Evolutionary conservation across 2,113 vertebrate species (phyloP), one percentile per base, ranked within the genome.

Genomic region (Scartelaos histophorus): DNA sequence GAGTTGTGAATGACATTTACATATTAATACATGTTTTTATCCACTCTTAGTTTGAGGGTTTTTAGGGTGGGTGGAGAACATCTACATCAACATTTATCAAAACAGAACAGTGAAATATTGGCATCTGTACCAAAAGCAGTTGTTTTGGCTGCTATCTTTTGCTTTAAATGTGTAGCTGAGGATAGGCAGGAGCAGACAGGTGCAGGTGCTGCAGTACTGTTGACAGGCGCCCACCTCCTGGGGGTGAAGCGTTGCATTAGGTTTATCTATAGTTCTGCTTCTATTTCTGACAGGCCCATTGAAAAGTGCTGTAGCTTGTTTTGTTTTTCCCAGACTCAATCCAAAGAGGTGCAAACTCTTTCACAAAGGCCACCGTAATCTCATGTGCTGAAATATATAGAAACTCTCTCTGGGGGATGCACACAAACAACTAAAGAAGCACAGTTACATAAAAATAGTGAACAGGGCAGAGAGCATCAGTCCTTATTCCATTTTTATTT

Each of bases 271-370:
- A 69, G 73, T 81, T 82, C 35, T 71, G 70, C 58, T 68, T 84
- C 75, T 84, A 12, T 81, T 79, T 81, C 74, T 89, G 87, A 89
- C 82, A 87, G 83, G 76, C 78, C 66, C 53, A 82, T 72, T 79
- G 85, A 86, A 82, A 56, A 73, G 67, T 13, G 11, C 47, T 49
- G 13, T 34, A 43, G 45, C 73, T 83, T 80, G 75, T 84, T 89
- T 87, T 74, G 17, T 68, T 68, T 34, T 79, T 56, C 46, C 53
- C 72, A 82, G 58, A 82, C 76, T 54, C 65, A 24, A 79, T 61
- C 72, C 29, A 29, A 29, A 2, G 4, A 29, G 29, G 29, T 24
- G 70, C 80, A 86, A 84, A 75, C 47, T 69, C 71, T 75, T 82
- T 82, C 73, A 76, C 84, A 82, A 84, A 89, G 73, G 70, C 71